Evolutionary conservation across 2,113 vertebrate species (phyloP).

Genomic region (Xerus inauris): DNA sequence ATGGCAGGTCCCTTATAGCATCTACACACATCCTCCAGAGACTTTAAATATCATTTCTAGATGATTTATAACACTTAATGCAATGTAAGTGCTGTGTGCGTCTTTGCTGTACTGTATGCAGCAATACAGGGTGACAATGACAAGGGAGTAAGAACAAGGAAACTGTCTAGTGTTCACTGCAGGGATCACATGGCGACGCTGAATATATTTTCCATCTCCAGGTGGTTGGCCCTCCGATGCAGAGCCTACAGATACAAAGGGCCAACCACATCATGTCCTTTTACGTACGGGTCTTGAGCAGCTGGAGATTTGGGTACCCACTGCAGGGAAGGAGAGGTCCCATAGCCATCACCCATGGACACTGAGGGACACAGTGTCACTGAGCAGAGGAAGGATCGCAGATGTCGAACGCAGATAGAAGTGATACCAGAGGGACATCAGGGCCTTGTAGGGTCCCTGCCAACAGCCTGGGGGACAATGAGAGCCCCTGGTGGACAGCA

Average conservation of each 20-base stretch:
- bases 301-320: not conserved
- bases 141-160: no score
- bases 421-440: not conserved
- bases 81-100: no score
- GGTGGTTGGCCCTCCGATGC: not conserved
- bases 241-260: not conserved
- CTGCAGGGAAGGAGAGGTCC: not conserved
- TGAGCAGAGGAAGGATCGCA: not conserved
- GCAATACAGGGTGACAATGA: no score
- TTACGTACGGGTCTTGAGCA: not conserved
- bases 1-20: not conserved
- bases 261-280: not conserved
- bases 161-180: not conserved
- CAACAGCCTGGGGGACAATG: not conserved
- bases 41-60: not conserved
- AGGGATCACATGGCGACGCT: not conserved
- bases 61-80: not conserved
- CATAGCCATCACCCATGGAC: no score
- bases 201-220: not conserved
- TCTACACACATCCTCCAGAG: not conserved
- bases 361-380: no score
- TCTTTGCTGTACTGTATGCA: no score
- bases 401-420: not conserved
- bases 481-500: not conserved
- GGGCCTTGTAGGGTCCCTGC: not conserved